Percentiles rank a stretch among this genome's conserved stretches.
Evolutionary conservation across 2,888 invertebrate species (phyloP).

Genomic region (Tinea trinotella): DNA sequence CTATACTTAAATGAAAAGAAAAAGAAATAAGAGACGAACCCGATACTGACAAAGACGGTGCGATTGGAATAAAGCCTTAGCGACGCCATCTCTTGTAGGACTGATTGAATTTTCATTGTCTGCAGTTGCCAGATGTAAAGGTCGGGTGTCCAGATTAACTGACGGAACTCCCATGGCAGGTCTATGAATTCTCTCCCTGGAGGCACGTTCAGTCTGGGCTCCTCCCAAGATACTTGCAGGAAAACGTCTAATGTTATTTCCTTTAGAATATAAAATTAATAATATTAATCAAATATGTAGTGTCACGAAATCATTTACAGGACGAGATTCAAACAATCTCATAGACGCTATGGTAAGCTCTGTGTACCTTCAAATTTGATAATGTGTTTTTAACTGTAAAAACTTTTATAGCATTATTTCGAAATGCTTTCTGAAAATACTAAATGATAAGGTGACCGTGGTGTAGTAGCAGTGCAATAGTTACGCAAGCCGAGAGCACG

Average conservation of each 20-base stretch:
- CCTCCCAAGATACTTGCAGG: constrained; percentile 76
- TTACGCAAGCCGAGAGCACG: too few relatives aligned
- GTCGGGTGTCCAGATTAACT: constrained; percentile 75
- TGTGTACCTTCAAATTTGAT: too few relatives aligned
- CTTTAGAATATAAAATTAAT: constrained; percentile 36
- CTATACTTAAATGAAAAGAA: too few relatives aligned
- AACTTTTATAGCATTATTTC: too few relatives aligned
- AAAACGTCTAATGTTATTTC: constrained; percentile 77
- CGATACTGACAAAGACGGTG: constrained; percentile 76
- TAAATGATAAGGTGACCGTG: too few relatives aligned
- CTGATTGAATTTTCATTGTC: constrained; percentile 73
- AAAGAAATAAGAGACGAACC: constrained; percentile 55
- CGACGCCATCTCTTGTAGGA: constrained; percentile 76
- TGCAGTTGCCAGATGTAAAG: constrained; percentile 76
- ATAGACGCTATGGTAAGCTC: too few relatives aligned
- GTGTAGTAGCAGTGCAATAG: too few relatives aligned
- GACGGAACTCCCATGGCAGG: constrained; percentile 74
- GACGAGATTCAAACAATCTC: too few relatives aligned
- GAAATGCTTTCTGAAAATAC: too few relatives aligned
- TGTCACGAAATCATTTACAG: too few relatives aligned
- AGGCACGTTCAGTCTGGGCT: constrained; percentile 60
- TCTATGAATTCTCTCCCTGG: constrained; percentile 64
- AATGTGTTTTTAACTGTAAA: too few relatives aligned
- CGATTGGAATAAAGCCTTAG: constrained; percentile 73
- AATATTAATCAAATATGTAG: too few relatives aligned